Base-by-base conservation (phyloP, 92 coral and sea anemone genomes). In the Isaurus tuberculatus region DNA sequence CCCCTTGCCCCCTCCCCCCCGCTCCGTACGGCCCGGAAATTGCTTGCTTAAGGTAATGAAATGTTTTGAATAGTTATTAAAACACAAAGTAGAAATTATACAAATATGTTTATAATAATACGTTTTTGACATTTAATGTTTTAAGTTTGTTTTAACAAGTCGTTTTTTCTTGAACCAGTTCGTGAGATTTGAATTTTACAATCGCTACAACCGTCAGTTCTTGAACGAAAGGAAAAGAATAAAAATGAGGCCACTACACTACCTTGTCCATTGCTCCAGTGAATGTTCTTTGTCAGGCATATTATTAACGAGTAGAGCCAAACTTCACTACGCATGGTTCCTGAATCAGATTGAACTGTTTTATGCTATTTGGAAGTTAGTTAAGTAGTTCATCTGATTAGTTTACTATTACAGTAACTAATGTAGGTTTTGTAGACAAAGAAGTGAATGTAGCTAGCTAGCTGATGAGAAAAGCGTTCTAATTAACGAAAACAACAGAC, bases 221-320 rank as follows among this genome's bases (percentile, higher is more conserved):
- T 15, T 15, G 19, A 5, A 17, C 15, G 2, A 0, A 19, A 19
- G 19, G 58, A 15, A 49, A 49, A 22, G 49, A 1, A 16, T 8
- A 68, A 14, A 25, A 14, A 3, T 22, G n/a, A 8, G 22, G 7
- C 16, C 16, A 58, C 4, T 34, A 11, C 2, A 3, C 25, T 48
- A 77, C 82, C 82, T 77, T 77, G 82, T 32, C 82, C 82, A 25
- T 9, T 23, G 55, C 53, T 20, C 23, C 22, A 34, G 20, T 58
- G 33, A 25, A 77, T 37, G 16, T 60, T 9, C 3, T 3, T 20
- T 51, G 34, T 17, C 70, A 77, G 42, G 32, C 34, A 34, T 8
- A 75, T 9, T 48, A 32, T 42, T 20, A 77, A 57, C 26, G 31
- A 0, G 31, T 14, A 34, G 60, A 58, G 70, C 33, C 48, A 34